phyloP scores from a whole-genome alignment of 1,140 invertebrate species.

The Whitmania pigra region DNA sequence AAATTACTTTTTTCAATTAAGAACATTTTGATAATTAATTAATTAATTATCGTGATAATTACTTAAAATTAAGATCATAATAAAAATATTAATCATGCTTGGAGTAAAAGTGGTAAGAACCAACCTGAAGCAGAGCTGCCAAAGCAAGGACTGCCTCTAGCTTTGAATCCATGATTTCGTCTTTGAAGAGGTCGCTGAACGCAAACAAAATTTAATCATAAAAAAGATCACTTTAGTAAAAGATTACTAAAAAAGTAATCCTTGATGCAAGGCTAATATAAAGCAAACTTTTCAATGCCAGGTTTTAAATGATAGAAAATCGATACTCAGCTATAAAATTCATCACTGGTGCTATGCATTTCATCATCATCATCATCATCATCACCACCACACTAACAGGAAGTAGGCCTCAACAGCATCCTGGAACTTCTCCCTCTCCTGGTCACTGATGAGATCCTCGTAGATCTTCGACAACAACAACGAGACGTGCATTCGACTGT shows the following conservation, averaged over 20 bases:
- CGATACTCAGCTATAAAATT: too few relatives aligned
- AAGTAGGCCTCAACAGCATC: conserved; percentile 73
- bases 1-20: too few relatives aligned
- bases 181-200: conserved; percentile 59
- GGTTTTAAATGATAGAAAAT: too few relatives aligned
- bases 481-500: conserved; percentile 72
- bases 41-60: too few relatives aligned
- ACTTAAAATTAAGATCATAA: too few relatives aligned
- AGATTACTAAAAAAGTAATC: neutral
- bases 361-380: neutral
- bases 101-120: neutral
- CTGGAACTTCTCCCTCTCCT: conserved; percentile 60
- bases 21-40: too few relatives aligned
- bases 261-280: too few relatives aligned
- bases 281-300: too few relatives aligned
- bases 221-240: neutral
- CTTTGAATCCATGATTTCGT: conserved; percentile 72
- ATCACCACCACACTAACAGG: conserved; percentile 42
- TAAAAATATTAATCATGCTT: neutral
- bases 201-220: conserved; percentile 22
- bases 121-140: conserved; percentile 65
- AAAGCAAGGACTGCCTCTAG: conserved; percentile 71
- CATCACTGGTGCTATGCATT: too few relatives aligned
- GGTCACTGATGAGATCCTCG: conserved; percentile 85
- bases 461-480: conserved; percentile 75